phyloP scores from a whole-genome alignment of 2,888 invertebrate genomes.

The Ceratothoa steindachneri region DNA sequence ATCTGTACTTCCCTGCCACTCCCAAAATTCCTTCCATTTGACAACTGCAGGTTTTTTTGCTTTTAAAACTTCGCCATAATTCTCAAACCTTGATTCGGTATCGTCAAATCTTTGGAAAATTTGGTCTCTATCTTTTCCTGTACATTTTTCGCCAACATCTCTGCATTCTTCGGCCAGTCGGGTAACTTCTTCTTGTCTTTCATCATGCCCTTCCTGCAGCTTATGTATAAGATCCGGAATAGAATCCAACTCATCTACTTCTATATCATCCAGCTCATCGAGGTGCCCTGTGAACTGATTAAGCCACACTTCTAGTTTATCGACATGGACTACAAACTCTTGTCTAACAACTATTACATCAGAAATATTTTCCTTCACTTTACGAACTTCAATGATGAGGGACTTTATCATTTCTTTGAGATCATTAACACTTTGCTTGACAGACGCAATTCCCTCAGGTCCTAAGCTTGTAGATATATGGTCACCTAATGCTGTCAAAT shows the following conservation, averaged over 20 bases:
- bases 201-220: conserved; percentile 76
- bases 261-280: conserved; percentile 73
- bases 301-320: conserved; percentile 76
- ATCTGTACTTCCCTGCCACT: conserved; percentile 44
- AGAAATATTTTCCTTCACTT: conserved; percentile 72
- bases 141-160: conserved; percentile 47
- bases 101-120: conserved; percentile 42
- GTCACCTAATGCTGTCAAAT: conserved; percentile 73
- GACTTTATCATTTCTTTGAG: conserved; percentile 70
- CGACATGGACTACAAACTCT: conserved; percentile 74
- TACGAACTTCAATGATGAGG: conserved; percentile 70
- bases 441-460: conserved; percentile 68
- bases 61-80: conserved; percentile 28
- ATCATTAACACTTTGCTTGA: conserved; percentile 69
- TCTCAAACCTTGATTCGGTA: conserved; percentile 40
- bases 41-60: conserved; percentile 44
- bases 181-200: conserved; percentile 69
- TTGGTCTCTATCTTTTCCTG: conserved; percentile 42
- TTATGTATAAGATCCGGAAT: conserved; percentile 73
- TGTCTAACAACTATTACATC: conserved; percentile 68
- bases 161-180: conserved; percentile 43
- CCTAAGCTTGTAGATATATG: conserved; percentile 71
- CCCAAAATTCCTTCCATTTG: conserved; percentile 46
- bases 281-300: conserved; percentile 67
- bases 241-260: conserved; percentile 73